Conservation (phyloP, 1,140 invertebrate genomes). For the Lasioglossum baleicum region DNA sequence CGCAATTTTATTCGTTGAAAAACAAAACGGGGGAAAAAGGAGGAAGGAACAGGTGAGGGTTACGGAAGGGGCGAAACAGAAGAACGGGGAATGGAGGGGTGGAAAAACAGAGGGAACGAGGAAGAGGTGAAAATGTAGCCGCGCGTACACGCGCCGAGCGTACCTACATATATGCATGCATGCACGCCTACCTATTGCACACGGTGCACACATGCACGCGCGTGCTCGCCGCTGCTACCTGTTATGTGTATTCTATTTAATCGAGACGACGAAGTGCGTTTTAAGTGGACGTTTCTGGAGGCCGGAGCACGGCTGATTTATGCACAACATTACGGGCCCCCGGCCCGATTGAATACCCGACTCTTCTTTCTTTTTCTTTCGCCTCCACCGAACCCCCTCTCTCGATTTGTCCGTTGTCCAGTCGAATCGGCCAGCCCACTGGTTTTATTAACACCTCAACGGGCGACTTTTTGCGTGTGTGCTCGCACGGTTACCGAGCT, state of each 20-base stretch:
- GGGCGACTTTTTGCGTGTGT: too few relatives aligned
- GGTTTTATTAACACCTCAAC: not conserved
- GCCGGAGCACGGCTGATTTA: conserved; percentile 9
- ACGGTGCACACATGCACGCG: not conserved
- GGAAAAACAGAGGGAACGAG: not conserved
- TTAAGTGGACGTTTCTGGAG: conserved; percentile 23
- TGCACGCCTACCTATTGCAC: not conserved
- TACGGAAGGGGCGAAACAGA: too few relatives aligned
- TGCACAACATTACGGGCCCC: conserved; percentile 1
- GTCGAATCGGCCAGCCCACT: not conserved
- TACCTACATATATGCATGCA: not conserved
- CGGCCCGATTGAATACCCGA: conserved; percentile 19
- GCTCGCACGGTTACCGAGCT: too few relatives aligned
- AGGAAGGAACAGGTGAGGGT: too few relatives aligned
- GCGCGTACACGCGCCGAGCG: not conserved
- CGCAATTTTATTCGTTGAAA: conserved; percentile 45
- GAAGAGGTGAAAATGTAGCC: not conserved
- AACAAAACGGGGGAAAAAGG: conserved; percentile 1
- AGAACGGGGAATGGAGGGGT: too few relatives aligned
- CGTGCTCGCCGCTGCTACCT: not conserved
- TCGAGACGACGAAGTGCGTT: not conserved
- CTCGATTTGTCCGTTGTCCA: conserved; percentile 11
- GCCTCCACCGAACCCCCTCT: not conserved
- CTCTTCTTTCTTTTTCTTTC: not conserved
- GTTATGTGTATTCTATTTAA: conserved; percentile 11